Evolutionary conservation across 1,140 invertebrate genomes (phyloP), one percentile per base, ranked within the genome.

Genomic region (Subanguina moxae): DNA sequence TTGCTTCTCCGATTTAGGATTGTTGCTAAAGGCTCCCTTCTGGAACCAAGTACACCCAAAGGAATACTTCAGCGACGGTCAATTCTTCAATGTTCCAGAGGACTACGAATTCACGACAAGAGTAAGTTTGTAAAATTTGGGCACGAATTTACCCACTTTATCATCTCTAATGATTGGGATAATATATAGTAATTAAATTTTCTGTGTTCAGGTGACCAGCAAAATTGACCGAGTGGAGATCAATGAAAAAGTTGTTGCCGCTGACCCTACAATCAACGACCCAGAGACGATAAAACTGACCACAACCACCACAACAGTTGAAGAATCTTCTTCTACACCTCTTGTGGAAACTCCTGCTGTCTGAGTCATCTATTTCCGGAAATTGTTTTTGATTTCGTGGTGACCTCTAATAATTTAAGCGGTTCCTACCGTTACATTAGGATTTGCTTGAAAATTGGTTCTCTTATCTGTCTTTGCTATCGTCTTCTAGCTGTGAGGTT

Each of bases 31-130:
- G 32, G 46, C 82, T 19, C 70, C 71, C 48, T 61, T 82, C 58
- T 74, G 72, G 70, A 72, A 68, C 45, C 80, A 82, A 62, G 80
- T 80, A 32, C 72, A 66, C 15, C 78, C 82, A 43, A 66, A 76
- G 28, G 78, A 82, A 46, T 57, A 65, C 45, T 80, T 65, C 64
- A 67, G 73, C 30, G 79, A 80, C 58, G 74, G 70, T 46, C 76
- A 77, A 30, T 80, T 82, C 63, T 80, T 80, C 62, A 68, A 82
- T 52, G 75, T 76, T 17, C 80, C 79, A 21, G 71, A 76, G 64
- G 79, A 80, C 59, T 80, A 76, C 48, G 79, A 82, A 48, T 80
- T 80, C 73, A 82, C 80, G 21, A 78, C 78, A 15, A 71, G 80
- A 62, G 69, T 71, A 43, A 15, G n/a, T n/a, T 32, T 57, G 21